A percentile compares a stretch with the other conserved stretches of the same genome.
These are phyloP conservation scores for Arothron firmamentum DNA, from an alignment of 2,113 vertebrate species.

Conservation along the genomic window DNA sequence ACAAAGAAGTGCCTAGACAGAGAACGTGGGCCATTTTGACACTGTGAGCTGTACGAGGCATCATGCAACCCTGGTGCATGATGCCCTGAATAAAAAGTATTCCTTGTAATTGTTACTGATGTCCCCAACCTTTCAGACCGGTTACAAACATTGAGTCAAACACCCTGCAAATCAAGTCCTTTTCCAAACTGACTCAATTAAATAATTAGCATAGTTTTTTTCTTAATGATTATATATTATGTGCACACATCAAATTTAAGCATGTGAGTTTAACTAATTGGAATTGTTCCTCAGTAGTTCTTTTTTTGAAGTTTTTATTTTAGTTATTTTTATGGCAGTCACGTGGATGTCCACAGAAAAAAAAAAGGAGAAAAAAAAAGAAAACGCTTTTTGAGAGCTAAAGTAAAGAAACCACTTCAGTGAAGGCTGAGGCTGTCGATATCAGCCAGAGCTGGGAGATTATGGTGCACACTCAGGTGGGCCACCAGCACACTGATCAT, in stretches of 20 bases:
- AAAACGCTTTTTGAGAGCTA: neutral
- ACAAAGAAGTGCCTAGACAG: slow-evolving; percentile 16
- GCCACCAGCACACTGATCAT: slow-evolving; percentile 58
- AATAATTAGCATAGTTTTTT: no score
- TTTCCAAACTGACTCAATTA: neutral
- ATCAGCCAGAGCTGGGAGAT: slow-evolving; percentile 55
- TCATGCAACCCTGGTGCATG: no score
- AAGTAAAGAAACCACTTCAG: slow-evolving; percentile 38
- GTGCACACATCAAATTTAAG: no score
- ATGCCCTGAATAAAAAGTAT: no score
- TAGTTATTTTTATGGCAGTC: slow-evolving; percentile 26
- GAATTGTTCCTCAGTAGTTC: slow-evolving; percentile 31
- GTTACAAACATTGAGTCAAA: neutral
- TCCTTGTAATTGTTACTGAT: no score
- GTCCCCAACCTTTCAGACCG: no score
- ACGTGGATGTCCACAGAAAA: slow-evolving; percentile 22
- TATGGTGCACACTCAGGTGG: slow-evolving; percentile 58
- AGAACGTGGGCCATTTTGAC: neutral
- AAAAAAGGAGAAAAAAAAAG: no score
- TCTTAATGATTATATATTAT: no score
- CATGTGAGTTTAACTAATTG: no score
- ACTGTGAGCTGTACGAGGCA: no score
- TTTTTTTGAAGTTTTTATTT: slow-evolving; percentile 7
- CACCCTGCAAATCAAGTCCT: slow-evolving; percentile 12
- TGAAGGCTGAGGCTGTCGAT: slow-evolving; percentile 48